These are phyloP conservation scores for Datnioides undecimradiatus DNA, from an alignment of 2,113 vertebrate species.

Conservation along the genomic window DNA sequence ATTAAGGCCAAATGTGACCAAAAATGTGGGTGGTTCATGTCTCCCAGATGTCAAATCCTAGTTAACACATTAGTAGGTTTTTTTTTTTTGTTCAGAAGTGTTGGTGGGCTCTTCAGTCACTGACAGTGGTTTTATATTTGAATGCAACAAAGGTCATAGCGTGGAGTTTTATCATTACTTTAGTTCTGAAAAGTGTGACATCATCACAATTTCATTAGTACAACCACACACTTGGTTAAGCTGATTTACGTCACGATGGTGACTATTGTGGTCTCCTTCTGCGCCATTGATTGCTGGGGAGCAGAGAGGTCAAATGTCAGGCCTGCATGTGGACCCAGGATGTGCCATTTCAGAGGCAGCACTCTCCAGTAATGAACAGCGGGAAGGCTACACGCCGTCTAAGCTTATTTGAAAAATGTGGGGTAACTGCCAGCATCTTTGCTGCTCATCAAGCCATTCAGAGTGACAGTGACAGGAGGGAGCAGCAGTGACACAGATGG, in stretches of 20 bases:
- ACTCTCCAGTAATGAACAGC: constrained; percentile 21
- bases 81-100: not conserved
- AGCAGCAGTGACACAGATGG: constrained; percentile 48
- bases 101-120: not conserved
- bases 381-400: constrained; percentile 6
- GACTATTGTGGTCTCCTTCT: constrained; percentile 12
- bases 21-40: constrained; percentile 18
- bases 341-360: constrained; percentile 21
- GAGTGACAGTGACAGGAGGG: constrained; percentile 41
- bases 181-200: not conserved
- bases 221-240: not conserved
- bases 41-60: constrained; percentile 26
- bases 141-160: not conserved
- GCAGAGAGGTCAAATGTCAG: constrained; percentile 45
- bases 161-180: not conserved
- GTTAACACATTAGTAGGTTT: constrained; percentile 1
- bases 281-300: not conserved
- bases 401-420: constrained; percentile 17
- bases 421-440: not conserved
- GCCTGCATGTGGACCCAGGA: constrained; percentile 30
- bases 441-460: constrained; percentile 7
- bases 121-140: not conserved
- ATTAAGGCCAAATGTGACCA: constrained; percentile 36
- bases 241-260: constrained; percentile 18
- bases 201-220: not conserved